Conservation (phyloP, 2,888 invertebrate species). For the Folsomia manolachei region DNA sequence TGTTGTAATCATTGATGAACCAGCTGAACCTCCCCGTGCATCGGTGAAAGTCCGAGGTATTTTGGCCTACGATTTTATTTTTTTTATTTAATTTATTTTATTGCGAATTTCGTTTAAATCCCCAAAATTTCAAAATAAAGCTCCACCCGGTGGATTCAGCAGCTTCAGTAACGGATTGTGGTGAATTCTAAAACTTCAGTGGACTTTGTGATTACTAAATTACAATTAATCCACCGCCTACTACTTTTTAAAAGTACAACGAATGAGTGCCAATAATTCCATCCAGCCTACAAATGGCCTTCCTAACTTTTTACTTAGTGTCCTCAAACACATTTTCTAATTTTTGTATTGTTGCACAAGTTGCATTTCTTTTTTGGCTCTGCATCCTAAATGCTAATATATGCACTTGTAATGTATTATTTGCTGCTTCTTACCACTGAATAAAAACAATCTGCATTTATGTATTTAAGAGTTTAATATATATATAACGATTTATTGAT, state of each 20-base stretch:
- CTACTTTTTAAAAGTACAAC: not conserved
- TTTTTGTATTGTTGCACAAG: slow-evolving; percentile 7
- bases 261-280: not conserved
- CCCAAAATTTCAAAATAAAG: too few species aligned
- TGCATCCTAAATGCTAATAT: not conserved
- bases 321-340: not conserved
- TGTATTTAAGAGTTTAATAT: not conserved
- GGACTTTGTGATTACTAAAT: slow-evolving; percentile 18
- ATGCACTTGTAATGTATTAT: not conserved
- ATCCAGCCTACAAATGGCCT: too few species aligned
- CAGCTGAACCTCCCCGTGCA: not conserved
- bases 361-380: not conserved
- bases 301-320: not conserved
- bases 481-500: not conserved
- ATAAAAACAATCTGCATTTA: not conserved
- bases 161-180: slow-evolving; percentile 7
- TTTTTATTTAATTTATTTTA: too few species aligned
- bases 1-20: not conserved
- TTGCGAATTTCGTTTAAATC: too few species aligned
- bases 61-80: too few species aligned
- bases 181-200: too few species aligned
- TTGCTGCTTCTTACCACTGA: not conserved
- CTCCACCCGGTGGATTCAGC: slow-evolving; percentile 50
- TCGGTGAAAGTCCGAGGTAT: not conserved
- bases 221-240: slow-evolving; percentile 10